phyloP scores from a whole-genome alignment of 53 echinoderm and acorn worm species.

The Actinopyga echinites region DNA sequence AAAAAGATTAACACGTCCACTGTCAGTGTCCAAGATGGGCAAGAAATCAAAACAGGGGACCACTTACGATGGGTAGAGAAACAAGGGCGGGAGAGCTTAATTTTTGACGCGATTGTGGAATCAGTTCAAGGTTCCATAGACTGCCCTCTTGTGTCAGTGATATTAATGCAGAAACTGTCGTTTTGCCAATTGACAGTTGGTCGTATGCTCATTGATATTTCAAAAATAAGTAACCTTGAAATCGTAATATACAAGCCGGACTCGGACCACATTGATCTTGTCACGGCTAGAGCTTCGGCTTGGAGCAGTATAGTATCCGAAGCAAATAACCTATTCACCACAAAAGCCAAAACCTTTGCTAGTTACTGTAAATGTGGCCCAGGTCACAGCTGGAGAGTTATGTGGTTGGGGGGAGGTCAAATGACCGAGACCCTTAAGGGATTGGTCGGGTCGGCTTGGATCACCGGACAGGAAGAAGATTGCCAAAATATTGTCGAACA shows the following conservation, averaged over 20 bases:
- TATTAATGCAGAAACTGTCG: constrained; percentile 10
- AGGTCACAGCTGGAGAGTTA: constrained; percentile 19
- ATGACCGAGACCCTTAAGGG: neutral
- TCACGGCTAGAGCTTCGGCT: constrained; percentile 1
- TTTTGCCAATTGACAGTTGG: constrained; percentile 18
- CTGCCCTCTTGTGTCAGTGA: neutral
- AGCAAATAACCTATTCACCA: neutral
- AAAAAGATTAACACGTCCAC: neutral
- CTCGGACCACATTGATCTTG: neutral
- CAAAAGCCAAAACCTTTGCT: constrained; percentile 2
- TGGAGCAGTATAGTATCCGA: neutral
- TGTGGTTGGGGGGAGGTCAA: constrained; percentile 4
- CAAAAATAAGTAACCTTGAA: neutral
- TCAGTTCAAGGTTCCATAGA: neutral
- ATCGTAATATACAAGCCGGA: neutral
- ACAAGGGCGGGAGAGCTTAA: neutral
- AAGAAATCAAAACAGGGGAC: neutral
- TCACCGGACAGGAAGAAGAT: constrained; percentile 15
- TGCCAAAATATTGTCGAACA: neutral
- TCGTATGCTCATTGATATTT: constrained; percentile 29
- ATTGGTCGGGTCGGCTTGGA: constrained; percentile 5
- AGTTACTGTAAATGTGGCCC: constrained; percentile 34
- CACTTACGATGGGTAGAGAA: constrained; percentile 8
- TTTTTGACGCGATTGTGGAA: constrained; percentile 19
- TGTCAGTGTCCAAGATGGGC: neutral